Base-by-base conservation (phyloP, 2,113 vertebrate genomes). In the Prunella himalayana region DNA sequence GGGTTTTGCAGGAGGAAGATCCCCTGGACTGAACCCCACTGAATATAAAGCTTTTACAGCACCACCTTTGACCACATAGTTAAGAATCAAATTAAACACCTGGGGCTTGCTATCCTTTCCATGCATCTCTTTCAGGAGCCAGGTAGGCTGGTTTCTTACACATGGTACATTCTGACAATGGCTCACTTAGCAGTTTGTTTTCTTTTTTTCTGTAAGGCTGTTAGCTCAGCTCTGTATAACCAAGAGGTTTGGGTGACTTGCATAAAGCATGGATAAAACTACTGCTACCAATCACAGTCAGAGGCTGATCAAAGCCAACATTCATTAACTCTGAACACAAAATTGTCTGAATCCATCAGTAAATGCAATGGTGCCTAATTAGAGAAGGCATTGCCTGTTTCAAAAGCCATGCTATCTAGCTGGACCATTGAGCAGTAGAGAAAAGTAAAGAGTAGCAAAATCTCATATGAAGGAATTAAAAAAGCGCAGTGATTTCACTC, bases 261-360 rank as follows among this genome's bases (percentile, higher is more conserved):
- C 88, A 91, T 86, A 80, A 93, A 91, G 75, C 79, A 63, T 35
- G 88, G 87, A 66, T 88, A 88, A 90, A 94, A 73, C 93, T 73
- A 94, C 68, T 0, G 11, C 88, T 90, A 93, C 93, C 94, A 95
- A 95, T 96, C 94, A 95, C 79, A 85, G 88, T 95, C 90, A 86
- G 63, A 90, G 82, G 79, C 85, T 95, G 90, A 96, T 96, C 95
- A 97, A 96, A 97, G 95, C 90, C 90, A 96, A 88, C 93, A 93
- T 95, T 95, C 94, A 97, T 96, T 97, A 96, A 96, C 95, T 96
- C 92, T 94, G 94, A 96, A 90, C 92, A 93, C 90, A 93, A 96
- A 97, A 96, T 96, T 90, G 90, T 94, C 90, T 94, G 90, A 95
- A 96, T 96, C 88, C 94, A 97, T 95, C 95, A 96, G 95, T 77